These are phyloP conservation scores for Morinoia aosen DNA, from an alignment of 2,888 invertebrate genomes.

Conservation along the genomic window DNA sequence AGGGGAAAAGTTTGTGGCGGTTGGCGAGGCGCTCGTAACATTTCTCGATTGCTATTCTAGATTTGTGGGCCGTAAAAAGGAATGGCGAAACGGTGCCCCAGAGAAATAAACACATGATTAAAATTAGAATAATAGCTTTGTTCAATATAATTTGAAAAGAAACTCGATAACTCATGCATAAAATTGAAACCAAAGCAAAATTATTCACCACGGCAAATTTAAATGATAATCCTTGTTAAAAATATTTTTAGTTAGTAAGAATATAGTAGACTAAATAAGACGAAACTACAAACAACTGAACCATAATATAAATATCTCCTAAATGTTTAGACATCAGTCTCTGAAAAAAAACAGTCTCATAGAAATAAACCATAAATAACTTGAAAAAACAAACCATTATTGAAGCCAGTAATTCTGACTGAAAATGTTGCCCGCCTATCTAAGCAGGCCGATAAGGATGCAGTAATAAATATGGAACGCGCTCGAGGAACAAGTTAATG, in stretches of 20 bases:
- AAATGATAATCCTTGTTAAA: neutral
- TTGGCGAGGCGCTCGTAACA: slow-evolving; percentile 17
- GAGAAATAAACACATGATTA: slow-evolving; percentile 2
- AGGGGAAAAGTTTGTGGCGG: neutral
- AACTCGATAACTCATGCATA: neutral
- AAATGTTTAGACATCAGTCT: too few relatives aligned
- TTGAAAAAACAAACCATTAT: too few relatives aligned
- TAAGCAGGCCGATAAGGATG: neutral
- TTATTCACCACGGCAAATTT: neutral
- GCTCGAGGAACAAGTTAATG: neutral
- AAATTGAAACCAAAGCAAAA: neutral
- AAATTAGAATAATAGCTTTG: neutral
- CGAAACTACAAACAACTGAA: too few relatives aligned
- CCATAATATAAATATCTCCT: too few relatives aligned
- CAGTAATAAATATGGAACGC: neutral
- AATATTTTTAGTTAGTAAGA: neutral
- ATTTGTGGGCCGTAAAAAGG: slow-evolving; percentile 8
- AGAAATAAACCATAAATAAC: too few relatives aligned
- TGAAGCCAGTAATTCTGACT: neutral
- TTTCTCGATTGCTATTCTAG: slow-evolving; percentile 12
- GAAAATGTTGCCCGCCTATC: neutral
- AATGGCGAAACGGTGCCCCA: neutral
- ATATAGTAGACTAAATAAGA: neutral
- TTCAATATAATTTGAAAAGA: neutral
- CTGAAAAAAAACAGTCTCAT: too few relatives aligned